phyloP scores from a whole-genome alignment of 30 jellyfish, hydroid and myxozoan genomes.

The Aurelia coerulea region DNA sequence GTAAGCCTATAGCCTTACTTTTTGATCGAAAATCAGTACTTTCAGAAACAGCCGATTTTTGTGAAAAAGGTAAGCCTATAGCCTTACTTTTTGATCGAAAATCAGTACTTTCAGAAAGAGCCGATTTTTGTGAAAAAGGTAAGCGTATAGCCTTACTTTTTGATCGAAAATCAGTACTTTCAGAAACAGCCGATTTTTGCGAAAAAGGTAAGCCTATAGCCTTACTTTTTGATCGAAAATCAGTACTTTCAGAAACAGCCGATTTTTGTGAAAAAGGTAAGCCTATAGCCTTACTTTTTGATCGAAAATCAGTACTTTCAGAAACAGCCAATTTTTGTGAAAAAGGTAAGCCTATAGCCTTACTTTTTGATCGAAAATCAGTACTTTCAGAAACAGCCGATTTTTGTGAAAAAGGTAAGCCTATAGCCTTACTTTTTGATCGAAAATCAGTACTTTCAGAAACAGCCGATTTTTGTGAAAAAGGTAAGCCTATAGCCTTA shows the following conservation, averaged over 20 bases:
- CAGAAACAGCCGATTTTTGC: not conserved
- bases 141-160: not conserved
- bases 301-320: not conserved
- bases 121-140: not conserved
- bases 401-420: not conserved
- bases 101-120: not conserved
- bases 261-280: not conserved
- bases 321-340: not conserved
- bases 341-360: not conserved
- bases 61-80: not conserved
- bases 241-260: not conserved
- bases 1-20: not conserved
- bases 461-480: not conserved
- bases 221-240: not conserved
- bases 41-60: not conserved
- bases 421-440: not conserved
- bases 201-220: constrained; percentile 3
- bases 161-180: not conserved
- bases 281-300: not conserved
- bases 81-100: not conserved
- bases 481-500: not conserved
- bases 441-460: not conserved
- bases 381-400: not conserved
- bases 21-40: not conserved
- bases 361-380: not conserved